Conservation (phyloP, 2,797 vertebrate genomes). For the Vultur gryphus region DNA sequence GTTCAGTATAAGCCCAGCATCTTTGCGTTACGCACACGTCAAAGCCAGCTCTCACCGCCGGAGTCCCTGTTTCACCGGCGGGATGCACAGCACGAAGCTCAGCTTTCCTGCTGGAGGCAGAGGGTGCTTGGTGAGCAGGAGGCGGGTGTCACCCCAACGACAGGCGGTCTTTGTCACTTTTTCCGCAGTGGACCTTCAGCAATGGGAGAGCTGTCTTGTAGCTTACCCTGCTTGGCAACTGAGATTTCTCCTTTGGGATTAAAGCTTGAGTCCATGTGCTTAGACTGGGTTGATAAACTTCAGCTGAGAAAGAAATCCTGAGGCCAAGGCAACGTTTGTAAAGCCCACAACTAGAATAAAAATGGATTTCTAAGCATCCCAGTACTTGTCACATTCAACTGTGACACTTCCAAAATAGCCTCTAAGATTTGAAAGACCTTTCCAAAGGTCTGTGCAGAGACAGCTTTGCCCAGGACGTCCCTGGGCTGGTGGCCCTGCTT, state of each 20-base stretch:
- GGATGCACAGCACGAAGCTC: background rate
- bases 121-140: background rate
- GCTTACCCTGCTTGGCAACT: background rate
- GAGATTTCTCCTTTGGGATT: background rate
- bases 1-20: background rate
- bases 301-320: background rate
- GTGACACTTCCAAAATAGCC: background rate
- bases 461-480: background rate
- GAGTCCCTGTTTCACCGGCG: rapidly evolving
- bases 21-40: rapidly evolving
- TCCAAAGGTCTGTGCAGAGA: background rate
- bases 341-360: background rate
- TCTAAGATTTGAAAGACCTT: background rate
- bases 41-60: background rate
- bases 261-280: background rate
- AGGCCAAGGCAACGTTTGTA: background rate
- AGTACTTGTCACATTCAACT: background rate
- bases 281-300: background rate
- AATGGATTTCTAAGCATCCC: background rate
- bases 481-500: background rate
- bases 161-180: background rate
- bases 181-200: background rate
- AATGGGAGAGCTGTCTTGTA: background rate
- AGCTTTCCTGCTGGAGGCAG: background rate
- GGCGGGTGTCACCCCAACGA: background rate